Percentiles rank a stretch among this genome's conserved stretches.
Conservation (phyloP, 2,888 invertebrate genomes). For the Elmis aenea region DNA sequence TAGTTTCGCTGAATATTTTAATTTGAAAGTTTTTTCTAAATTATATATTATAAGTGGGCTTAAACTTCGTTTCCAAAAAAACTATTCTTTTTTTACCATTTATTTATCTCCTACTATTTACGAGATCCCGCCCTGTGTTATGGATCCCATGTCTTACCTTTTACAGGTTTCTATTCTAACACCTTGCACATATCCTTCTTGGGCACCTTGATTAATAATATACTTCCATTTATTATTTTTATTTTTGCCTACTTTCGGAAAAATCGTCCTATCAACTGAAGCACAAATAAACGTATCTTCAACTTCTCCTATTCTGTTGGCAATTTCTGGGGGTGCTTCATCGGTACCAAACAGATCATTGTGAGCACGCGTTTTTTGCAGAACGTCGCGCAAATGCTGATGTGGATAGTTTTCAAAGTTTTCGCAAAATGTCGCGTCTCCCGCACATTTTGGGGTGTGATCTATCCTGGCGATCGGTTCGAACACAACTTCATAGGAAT, state of each 20-base stretch:
- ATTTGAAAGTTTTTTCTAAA: no score
- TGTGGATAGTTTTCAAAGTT: slow-evolving; percentile 47
- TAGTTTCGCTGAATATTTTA: no score
- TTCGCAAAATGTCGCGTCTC: slow-evolving; percentile 46
- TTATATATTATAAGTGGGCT: no score
- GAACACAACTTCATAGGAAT: slow-evolving; percentile 24
- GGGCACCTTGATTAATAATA: slow-evolving; percentile 62
- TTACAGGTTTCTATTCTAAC: slow-evolving; percentile 68
- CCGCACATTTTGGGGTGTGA: slow-evolving; percentile 30
- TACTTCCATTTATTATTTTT: slow-evolving; percentile 61
- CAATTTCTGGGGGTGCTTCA: slow-evolving; percentile 26
- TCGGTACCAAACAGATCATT: slow-evolving; percentile 31
- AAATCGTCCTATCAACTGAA: slow-evolving; percentile 49
- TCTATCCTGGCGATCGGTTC: slow-evolving; percentile 23
- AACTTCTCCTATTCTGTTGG: slow-evolving; percentile 30
- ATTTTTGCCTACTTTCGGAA: slow-evolving; percentile 58
- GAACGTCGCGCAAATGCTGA: slow-evolving; percentile 35
- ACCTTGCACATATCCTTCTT: slow-evolving; percentile 56
- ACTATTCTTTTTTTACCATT: no score
- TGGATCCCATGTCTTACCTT: slow-evolving; percentile 50
- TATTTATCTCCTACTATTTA: no score
- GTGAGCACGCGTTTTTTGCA: slow-evolving; percentile 29
- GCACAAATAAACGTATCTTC: slow-evolving; percentile 35
- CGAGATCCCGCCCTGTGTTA: no score
- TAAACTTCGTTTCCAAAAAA: no score